phyloP scores from a whole-genome alignment of 2,113 vertebrate species.

The Alosa alosa region DNA sequence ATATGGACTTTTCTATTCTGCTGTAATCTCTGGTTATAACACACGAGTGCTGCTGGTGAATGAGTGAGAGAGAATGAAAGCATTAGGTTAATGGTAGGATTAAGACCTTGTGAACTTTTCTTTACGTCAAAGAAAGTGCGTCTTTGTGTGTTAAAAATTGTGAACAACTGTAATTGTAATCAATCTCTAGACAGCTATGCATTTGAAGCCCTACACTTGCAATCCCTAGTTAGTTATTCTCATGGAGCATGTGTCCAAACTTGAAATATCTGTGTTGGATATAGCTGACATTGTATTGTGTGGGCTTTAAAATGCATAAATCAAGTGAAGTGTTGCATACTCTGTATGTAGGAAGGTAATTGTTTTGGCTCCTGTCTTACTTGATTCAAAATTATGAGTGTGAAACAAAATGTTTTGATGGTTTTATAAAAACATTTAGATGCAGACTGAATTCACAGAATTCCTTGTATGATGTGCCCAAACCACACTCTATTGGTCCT shows the following conservation, averaged over 20 bases:
- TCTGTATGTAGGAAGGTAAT: background rate
- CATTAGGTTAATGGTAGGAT: background rate
- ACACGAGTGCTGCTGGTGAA: background rate
- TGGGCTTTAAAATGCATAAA: background rate
- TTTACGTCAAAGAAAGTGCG: background rate
- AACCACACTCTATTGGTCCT: background rate
- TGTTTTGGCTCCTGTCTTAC: conserved; percentile 7
- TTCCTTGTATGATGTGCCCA: conserved; percentile 6
- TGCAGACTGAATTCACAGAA: background rate
- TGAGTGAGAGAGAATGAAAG: background rate
- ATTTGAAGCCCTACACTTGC: background rate
- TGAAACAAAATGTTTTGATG: conserved; percentile 5
- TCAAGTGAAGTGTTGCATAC: background rate
- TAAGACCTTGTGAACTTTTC: background rate
- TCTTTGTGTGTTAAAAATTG: background rate
- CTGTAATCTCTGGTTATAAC: background rate
- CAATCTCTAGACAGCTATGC: background rate
- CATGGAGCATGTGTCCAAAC: background rate
- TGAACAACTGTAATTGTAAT: background rate
- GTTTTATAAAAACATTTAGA: conserved; percentile 6
- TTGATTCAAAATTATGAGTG: conserved; percentile 1
- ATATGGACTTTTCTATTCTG: background rate
- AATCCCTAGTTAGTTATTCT: background rate
- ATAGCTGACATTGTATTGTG: background rate
- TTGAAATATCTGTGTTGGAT: background rate